Conservation (phyloP, 1,140 invertebrate genomes). For the Platyura marginata region DNA sequence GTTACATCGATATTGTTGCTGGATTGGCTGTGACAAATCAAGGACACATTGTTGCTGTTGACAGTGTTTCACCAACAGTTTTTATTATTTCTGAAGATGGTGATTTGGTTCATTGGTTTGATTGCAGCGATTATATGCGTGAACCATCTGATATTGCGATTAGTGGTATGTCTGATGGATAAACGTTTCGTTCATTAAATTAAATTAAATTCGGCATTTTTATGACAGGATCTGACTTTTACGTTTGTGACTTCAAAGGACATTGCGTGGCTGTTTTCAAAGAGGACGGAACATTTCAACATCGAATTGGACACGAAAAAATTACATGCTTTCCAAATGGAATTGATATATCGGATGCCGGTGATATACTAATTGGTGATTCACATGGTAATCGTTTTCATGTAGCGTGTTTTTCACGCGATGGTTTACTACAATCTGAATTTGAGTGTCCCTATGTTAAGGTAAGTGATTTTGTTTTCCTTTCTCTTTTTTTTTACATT, state of each 20-base stretch:
- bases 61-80: slow-evolving; percentile 91
- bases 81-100: slow-evolving; percentile 83
- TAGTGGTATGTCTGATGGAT: slow-evolving; percentile 52
- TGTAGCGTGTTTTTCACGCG: slow-evolving; percentile 79
- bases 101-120: slow-evolving; percentile 84
- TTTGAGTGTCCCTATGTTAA: slow-evolving; percentile 95
- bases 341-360: slow-evolving; percentile 91
- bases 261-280: slow-evolving; percentile 93
- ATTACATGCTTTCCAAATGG: slow-evolving; percentile 95
- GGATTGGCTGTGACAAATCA: slow-evolving; percentile 77
- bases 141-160: slow-evolving; percentile 95
- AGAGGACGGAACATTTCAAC: slow-evolving; percentile 74
- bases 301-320: slow-evolving; percentile 85
- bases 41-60: slow-evolving; percentile 90
- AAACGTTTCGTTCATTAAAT: too few species aligned
- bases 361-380: slow-evolving; percentile 90
- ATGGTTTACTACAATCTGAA: slow-evolving; percentile 73
- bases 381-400: slow-evolving; percentile 96
- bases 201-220: too few species aligned
- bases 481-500: too few species aligned
- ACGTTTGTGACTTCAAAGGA: slow-evolving; percentile 95
- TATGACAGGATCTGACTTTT: slow-evolving; percentile 85
- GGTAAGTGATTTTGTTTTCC: slow-evolving; percentile 30
- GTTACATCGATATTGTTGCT: slow-evolving; percentile 95
- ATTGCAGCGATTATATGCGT: slow-evolving; percentile 91